Conservation (phyloP, 1,140 invertebrate genomes). For the Pseudomyrmex concolor region DNA sequence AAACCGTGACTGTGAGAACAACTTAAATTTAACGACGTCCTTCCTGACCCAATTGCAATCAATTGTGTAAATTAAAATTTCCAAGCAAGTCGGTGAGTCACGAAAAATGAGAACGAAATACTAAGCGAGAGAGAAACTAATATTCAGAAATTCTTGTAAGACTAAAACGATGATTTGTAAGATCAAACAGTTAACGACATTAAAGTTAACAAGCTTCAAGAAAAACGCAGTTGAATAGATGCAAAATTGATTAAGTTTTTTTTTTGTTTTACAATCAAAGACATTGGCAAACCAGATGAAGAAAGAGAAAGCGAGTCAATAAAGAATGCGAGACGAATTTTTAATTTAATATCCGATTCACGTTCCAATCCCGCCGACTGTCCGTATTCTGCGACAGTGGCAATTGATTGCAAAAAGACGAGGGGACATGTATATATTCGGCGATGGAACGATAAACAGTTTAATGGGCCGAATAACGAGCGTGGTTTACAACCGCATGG, state of each 20-base stretch:
- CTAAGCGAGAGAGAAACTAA: background rate
- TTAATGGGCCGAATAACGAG: constrained; percentile 68
- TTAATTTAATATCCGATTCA: constrained; percentile 16
- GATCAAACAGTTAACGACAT: constrained; percentile 17
- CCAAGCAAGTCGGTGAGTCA: background rate
- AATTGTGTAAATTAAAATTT: background rate
- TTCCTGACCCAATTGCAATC: background rate
- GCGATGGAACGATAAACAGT: constrained; percentile 58
- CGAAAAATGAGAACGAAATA: background rate
- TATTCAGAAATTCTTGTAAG: background rate
- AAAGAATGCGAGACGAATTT: background rate
- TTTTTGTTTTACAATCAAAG: background rate
- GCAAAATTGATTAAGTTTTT: background rate
- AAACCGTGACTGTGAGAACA: background rate
- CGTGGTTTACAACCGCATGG: constrained; percentile 52
- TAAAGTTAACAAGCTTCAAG: background rate
- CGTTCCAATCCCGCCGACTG: background rate
- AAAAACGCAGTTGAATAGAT: background rate
- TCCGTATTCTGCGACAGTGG: background rate
- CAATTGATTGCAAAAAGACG: background rate
- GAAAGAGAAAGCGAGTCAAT: background rate
- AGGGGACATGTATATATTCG: background rate
- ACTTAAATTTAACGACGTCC: background rate
- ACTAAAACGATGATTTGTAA: background rate
- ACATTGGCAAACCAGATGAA: background rate